These are phyloP conservation scores for Ericerus pela DNA, from an alignment of 1,140 invertebrate species.

Conservation along the genomic window DNA sequence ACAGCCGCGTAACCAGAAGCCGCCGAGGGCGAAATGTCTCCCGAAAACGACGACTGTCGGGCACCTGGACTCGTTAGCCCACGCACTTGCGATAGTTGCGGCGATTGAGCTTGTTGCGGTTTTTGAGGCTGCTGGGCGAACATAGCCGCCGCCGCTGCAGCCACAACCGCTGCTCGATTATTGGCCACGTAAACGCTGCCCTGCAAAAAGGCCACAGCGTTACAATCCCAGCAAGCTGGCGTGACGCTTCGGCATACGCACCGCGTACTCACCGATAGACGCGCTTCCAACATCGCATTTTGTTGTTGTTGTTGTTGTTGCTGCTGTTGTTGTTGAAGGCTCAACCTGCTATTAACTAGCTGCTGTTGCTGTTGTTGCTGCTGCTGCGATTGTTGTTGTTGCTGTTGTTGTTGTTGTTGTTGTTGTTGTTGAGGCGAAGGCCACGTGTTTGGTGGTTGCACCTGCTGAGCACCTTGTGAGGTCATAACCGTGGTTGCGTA, in stretches of 20 bases:
- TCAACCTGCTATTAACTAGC: constrained; percentile 24
- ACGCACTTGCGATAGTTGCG: constrained; percentile 21
- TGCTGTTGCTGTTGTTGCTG: constrained; percentile 13
- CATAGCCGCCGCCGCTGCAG: background rate
- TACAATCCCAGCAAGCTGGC: too few species aligned
- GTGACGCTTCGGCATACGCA: too few species aligned
- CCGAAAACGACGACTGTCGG: constrained; percentile 40
- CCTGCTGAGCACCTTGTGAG: background rate
- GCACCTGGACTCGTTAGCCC: constrained; percentile 28
- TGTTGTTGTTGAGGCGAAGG: constrained; percentile 12
- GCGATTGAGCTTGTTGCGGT: constrained; percentile 16
- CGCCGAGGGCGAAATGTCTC: constrained; percentile 19
- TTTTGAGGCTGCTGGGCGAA: constrained; percentile 26
- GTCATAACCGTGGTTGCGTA: background rate
- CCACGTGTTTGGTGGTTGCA: background rate
- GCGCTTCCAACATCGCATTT: constrained; percentile 64
- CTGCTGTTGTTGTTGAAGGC: constrained; percentile 34
- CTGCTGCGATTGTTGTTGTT: background rate
- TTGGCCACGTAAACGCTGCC: too few species aligned
- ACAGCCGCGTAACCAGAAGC: constrained; percentile 28
- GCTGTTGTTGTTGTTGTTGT: background rate
- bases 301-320: constrained; percentile 38
- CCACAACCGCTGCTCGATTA: constrained; percentile 16
- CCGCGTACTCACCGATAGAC: constrained; percentile 43
- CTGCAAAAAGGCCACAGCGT: too few species aligned